Percentiles rank a stretch among this genome's conserved stretches.
Evolutionary conservation across 1,140 invertebrate genomes (phyloP).

Genomic region (Sarcophaga peregrina): DNA sequence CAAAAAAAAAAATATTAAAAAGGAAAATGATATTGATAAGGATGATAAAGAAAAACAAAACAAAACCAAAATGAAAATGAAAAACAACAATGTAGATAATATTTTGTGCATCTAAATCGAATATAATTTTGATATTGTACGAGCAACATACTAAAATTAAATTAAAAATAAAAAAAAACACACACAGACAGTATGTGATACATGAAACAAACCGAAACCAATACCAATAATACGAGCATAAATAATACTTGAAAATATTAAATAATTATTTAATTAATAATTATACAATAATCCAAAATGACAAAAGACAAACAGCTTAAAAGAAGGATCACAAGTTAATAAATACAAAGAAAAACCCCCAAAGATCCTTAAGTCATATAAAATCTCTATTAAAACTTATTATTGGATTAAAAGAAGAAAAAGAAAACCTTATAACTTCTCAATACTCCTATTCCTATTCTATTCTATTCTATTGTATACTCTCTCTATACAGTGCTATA

Average conservation of each 20-base stretch:
- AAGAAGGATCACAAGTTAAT: not conserved
- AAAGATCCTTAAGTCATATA: not conserved
- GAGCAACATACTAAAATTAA: not conserved
- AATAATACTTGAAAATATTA: not conserved
- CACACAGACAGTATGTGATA: not conserved
- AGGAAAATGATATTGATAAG: not conserved
- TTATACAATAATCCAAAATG: not conserved
- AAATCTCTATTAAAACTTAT: not conserved
- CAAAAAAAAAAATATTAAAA: not conserved
- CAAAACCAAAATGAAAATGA: not conserved
- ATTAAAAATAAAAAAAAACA: no score
- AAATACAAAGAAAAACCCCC: not conserved
- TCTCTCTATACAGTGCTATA: not conserved
- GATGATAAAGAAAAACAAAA: not conserved
- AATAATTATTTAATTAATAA: constrained; percentile 8
- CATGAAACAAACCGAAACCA: not conserved
- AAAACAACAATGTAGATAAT: constrained; percentile 19
- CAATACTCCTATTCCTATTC: not conserved
- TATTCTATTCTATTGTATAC: not conserved
- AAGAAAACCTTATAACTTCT: constrained; percentile 1
- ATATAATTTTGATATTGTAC: constrained; percentile 38
- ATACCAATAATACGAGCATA: not conserved
- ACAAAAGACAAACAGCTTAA: not conserved
- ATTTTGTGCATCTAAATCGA: constrained; percentile 36
- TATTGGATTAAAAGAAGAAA: not conserved